Conservation (phyloP, 2,113 vertebrate species). For the Pluvianellus socialis region DNA sequence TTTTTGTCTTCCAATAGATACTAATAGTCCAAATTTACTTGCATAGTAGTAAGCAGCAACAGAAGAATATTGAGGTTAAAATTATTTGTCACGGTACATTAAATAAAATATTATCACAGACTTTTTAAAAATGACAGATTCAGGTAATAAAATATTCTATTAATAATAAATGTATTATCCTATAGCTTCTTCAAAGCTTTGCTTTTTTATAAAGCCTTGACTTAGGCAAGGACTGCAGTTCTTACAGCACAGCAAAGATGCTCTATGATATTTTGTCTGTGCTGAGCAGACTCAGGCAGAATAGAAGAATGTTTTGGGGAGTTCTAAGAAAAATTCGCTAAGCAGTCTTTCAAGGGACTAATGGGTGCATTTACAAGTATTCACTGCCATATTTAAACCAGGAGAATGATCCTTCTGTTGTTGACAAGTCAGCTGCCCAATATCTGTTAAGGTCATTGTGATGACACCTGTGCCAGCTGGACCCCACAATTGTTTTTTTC, state of each 20-base stretch:
- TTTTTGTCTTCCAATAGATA: not conserved
- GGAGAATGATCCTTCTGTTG: not conserved
- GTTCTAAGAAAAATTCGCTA: not conserved
- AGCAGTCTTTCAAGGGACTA: not conserved
- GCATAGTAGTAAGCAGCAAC: not conserved
- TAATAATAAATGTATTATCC: not conserved
- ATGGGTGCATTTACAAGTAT: not conserved
- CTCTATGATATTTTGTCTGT: not conserved
- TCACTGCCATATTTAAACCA: not conserved
- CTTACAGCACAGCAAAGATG: not conserved
- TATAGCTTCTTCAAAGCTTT: not conserved
- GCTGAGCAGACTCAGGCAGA: not conserved
- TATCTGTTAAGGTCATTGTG: not conserved
- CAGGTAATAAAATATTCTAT: not conserved
- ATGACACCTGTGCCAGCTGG: not conserved
- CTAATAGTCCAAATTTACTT: not conserved
- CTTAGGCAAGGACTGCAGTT: not conserved
- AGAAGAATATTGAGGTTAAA: not conserved
- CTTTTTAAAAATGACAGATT: not conserved
- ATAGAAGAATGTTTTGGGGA: not conserved
- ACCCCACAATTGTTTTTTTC: not conserved
- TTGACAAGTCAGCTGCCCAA: not conserved
- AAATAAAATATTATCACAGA: not conserved
- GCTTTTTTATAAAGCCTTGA: not conserved
- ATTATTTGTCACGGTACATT: not conserved